Base-by-base conservation (phyloP, 2,797 vertebrate species). In the Chaetodon trifasciatus region DNA sequence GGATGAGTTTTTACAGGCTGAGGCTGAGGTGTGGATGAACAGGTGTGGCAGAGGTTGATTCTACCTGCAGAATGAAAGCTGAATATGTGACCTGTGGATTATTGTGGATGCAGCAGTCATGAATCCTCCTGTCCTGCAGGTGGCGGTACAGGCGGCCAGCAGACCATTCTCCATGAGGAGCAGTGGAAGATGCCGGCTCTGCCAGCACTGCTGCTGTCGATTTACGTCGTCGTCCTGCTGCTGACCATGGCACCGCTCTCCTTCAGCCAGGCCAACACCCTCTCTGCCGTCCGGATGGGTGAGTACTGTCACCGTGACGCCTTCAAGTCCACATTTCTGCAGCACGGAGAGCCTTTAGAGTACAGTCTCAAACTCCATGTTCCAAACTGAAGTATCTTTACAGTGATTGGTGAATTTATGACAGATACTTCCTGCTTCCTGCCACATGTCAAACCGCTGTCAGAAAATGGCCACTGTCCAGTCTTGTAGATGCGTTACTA, bases 81-180 rank as follows among this genome's bases (percentile, higher is more conserved):
- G 0, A 0, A 24, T 61, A 11, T 32, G 40, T 23, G 19, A 58
- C 8, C 95, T 96, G 96, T 44, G 95, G 96, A 42, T 0, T 17
- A 4, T 17, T 44, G 0, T 19, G 8, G 0, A 0, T 19, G 35
- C 32, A 0, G 23, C 0, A 95, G 95, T 94, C 91, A 95, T 94
- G 92, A 94, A 94, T 96, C 91, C 95, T 96, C 93, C 95, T 96
- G 96, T 95, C 69, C 74, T 76, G 74, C 95, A 97, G 97, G 96
- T 96, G 96, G 96, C 92, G 94, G 94, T 93, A 95, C 95, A 95
- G 95, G 96, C 94, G 96, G 95, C 95, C 96, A 96, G 96, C 96
- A 97, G 96, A 97, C 95, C 96, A 79, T 95, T 98, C 97, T 97
- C 97, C 97, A 98, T 98, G 97, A 97, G 97, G 97, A 98, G 97